These are phyloP conservation scores for Caenorhabditis wallacei DNA, from an alignment of 2,888 invertebrate species.

Conservation along the genomic window DNA sequence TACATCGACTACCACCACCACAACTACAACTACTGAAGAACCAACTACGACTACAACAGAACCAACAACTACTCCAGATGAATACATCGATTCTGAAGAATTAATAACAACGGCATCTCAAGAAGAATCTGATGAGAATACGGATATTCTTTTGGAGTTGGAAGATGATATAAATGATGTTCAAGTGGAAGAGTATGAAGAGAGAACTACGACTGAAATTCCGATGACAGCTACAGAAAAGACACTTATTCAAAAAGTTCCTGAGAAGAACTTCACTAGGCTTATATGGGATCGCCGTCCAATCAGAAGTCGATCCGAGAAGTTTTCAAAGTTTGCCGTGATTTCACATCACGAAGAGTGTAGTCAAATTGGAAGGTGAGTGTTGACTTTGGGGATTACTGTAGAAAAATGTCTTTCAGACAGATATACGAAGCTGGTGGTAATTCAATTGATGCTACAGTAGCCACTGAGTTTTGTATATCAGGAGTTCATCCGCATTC, in stretches of 20 bases:
- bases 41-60: not conserved
- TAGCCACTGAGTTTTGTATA: slow-evolving; percentile 68
- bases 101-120: not conserved
- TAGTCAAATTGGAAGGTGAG: slow-evolving; percentile 65
- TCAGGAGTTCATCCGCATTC: slow-evolving; percentile 69
- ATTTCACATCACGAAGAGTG: slow-evolving; percentile 56
- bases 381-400: no score
- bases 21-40: slow-evolving; percentile 8
- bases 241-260: not conserved
- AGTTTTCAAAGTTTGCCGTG: slow-evolving; percentile 48
- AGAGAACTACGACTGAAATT: slow-evolving; percentile 9
- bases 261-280: slow-evolving; percentile 21
- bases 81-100: slow-evolving; percentile 38
- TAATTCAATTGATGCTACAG: slow-evolving; percentile 64
- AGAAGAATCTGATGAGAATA: slow-evolving; percentile 27
- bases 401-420: no score
- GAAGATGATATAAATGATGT: slow-evolving; percentile 48
- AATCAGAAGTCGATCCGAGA: slow-evolving; percentile 30
- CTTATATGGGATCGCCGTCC: slow-evolving; percentile 31
- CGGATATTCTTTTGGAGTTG: slow-evolving; percentile 30
- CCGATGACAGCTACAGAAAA: not conserved
- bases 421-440: slow-evolving; percentile 63
- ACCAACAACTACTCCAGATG: not conserved
- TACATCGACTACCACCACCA: slow-evolving; percentile 11
- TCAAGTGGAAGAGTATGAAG: slow-evolving; percentile 57